Conservation (phyloP, 2,797 vertebrate species). For the Coendou prehensilis region DNA sequence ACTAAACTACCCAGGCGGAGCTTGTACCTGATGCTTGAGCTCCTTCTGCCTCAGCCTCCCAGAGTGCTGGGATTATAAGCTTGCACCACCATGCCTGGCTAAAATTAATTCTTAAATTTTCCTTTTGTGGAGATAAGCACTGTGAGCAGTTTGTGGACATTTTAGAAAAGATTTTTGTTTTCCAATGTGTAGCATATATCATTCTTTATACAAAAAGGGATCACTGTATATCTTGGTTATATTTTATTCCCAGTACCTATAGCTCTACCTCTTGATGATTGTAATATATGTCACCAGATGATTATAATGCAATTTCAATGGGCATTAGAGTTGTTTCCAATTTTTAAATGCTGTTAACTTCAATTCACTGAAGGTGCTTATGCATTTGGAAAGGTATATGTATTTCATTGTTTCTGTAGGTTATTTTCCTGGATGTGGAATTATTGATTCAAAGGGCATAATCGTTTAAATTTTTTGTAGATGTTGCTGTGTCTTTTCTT, state of each 20-base stretch:
- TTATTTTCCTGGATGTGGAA: constrained; percentile 3
- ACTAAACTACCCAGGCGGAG: background rate
- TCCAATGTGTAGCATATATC: background rate
- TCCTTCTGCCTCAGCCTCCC: background rate
- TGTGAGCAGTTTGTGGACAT: background rate
- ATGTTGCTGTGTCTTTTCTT: constrained; percentile 7
- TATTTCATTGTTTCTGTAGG: constrained; percentile 22
- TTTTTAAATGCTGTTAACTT: constrained; percentile 23
- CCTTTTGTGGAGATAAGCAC: background rate
- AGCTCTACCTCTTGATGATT: background rate
- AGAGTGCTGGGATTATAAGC: background rate
- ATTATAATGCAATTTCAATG: constrained; percentile 17
- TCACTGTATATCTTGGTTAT: background rate
- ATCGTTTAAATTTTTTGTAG: constrained; percentile 9
- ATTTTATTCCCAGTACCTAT: constrained; percentile 1
- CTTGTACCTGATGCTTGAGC: background rate
- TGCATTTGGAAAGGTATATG: background rate
- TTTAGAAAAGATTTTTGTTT: background rate
- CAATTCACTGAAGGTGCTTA: background rate
- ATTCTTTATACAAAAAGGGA: constrained; percentile 26
- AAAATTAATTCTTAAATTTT: background rate
- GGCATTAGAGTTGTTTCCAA: background rate
- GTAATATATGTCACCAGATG: constrained; percentile 8
- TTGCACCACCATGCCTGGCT: background rate
- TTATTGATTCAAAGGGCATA: no score